Base-by-base conservation (phyloP, 2,113 vertebrate species). In the Ranitomeya imitator region DNA sequence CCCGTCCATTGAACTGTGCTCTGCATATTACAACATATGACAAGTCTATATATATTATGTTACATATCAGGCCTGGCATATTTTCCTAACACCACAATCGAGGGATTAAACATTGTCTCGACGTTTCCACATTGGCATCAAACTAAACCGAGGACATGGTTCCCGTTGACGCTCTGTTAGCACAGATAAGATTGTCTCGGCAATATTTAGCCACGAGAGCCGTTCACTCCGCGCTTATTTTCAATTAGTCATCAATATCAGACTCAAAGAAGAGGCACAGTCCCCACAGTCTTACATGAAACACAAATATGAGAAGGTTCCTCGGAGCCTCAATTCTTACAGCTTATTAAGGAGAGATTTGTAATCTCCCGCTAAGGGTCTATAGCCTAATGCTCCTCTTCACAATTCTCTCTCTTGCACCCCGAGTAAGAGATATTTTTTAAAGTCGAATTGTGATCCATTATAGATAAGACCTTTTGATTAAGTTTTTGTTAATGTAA, bases 241-340 rank as follows among this genome's bases (percentile, higher is more conserved):
- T 93, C 93, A 95, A 93, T 96, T 95, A 96, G 91, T 92, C 92
- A 91, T 94, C 93, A 93, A 95, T 94, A 95, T 95, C 90, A 92
- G 85, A 90, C 79, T 90, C 91, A 91, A 90, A 91, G 90, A 92
- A 92, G 91, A 94, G 91, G 92, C 91, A 85, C 89, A 91, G 85
- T 91, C 92, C 91, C 94, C 86, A 88, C 86, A 92, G 92, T 90
- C 91, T 93, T 88, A 76, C 83, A 90, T 87, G 77, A 79, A 85
- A 85, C 63, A 89, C 85, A 65, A 91, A 93, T 92, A 92, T 92
- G 86, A 81, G 88, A 86, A 82, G 88, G 90, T 91, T 92, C 93
- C 67, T 88, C 61, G 90, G 94, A 93, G 93, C 91, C 92, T 92
- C 89, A 89, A 92, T 93, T 94, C 91, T 90, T 45, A 65, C 91